A percentile compares a stretch with the other conserved stretches of the same genome.
Evolutionary conservation across 2,113 vertebrate species (phyloP).

Genomic region (Cyphomyrus discorhynchus): DNA sequence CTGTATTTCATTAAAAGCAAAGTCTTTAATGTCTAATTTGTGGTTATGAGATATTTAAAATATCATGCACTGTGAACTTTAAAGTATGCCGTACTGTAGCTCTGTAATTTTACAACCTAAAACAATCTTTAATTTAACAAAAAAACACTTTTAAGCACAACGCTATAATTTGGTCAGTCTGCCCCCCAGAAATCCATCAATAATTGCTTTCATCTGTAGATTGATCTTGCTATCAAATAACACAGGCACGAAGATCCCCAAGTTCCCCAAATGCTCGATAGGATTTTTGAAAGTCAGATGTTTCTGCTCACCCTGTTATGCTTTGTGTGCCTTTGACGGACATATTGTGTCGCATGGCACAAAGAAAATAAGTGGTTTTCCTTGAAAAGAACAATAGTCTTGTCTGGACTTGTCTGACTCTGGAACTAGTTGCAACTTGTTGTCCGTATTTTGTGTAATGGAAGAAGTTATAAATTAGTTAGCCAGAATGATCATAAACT

Average conservation of each 20-base stretch:
- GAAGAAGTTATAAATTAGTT: background rate
- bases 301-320: background rate
- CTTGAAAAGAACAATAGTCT: background rate
- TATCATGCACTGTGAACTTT: conserved; percentile 44
- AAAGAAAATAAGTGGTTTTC: background rate
- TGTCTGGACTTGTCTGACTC: background rate
- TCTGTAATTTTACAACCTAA: conserved; percentile 15
- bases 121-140: conserved; percentile 26
- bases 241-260: conserved; percentile 26
- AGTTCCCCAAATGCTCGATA: conserved; percentile 11
- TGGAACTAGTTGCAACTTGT: background rate
- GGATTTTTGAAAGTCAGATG: conserved; percentile 13
- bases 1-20: conserved; percentile 9
- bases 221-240: conserved; percentile 33
- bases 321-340: background rate
- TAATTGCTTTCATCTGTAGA: conserved; percentile 48
- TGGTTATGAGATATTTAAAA: conserved; percentile 44
- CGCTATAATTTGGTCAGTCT: conserved; percentile 27
- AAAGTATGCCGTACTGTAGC: conserved; percentile 22
- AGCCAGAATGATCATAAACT: background rate
- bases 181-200: background rate
- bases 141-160: conserved; percentile 22
- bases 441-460: background rate
- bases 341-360: background rate
- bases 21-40: conserved; percentile 27